These are phyloP conservation scores for Zosterops hypoxanthus DNA, from an alignment of 2,113 vertebrate genomes.

Conservation along the genomic window DNA sequence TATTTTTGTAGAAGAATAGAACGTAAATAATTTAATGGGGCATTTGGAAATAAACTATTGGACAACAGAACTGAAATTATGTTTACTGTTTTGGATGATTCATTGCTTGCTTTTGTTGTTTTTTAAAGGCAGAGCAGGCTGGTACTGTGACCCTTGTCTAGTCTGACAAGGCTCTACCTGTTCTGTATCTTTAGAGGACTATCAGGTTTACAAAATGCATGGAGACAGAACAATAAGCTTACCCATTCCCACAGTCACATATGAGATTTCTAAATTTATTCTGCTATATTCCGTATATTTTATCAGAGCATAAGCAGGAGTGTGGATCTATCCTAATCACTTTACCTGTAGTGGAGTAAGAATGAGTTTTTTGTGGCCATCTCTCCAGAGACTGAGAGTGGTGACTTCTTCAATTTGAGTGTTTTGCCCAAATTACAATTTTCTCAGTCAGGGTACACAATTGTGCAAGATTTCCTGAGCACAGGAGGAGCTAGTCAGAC, in stretches of 20 bases:
- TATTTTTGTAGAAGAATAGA: constrained; percentile 28
- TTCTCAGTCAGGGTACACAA: not conserved
- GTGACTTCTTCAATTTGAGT: not conserved
- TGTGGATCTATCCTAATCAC: constrained; percentile 16
- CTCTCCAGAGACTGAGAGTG: not conserved
- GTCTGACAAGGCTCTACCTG: not conserved
- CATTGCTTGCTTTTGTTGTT: not conserved
- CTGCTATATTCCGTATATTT: not conserved
- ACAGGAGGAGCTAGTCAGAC: not conserved
- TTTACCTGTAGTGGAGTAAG: not conserved
- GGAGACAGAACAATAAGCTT: not conserved
- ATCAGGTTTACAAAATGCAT: not conserved
- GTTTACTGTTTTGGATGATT: constrained; percentile 12
- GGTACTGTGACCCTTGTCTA: not conserved
- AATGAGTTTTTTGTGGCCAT: not conserved
- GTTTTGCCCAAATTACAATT: not conserved
- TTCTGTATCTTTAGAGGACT: not conserved
- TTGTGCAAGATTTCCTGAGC: not conserved
- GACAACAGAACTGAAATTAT: not conserved
- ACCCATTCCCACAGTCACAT: not conserved
- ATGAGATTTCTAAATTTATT: not conserved
- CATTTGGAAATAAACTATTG: constrained; percentile 40
- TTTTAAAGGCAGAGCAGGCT: not conserved
- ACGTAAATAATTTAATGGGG: not conserved
- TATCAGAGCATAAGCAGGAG: not conserved